Base-by-base conservation (phyloP, 2,888 invertebrate genomes). In the Eupithecia subumbrata region DNA sequence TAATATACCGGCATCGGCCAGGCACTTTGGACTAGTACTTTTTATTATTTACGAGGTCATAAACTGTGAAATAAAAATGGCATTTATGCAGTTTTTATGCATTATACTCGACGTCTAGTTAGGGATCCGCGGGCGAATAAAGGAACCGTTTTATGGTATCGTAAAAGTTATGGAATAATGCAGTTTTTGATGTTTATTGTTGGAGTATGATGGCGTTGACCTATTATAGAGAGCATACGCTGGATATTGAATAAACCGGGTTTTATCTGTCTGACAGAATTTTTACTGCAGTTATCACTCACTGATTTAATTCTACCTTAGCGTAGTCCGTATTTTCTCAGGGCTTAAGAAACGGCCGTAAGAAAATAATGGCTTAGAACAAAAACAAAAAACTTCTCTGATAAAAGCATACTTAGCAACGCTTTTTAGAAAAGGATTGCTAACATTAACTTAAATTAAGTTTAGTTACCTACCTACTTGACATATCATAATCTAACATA, bases 1-100 rank as follows among this genome's bases (percentile, higher is more conserved):
- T 69, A 70, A 72, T 45, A 72, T 45, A 74, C 69, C 76, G 43
- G 71, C 64, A 76, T 76, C 30, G 16, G 22, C 64, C 67, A 40
- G 67, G 30, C 43, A 43, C 68, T 72, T 73, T 71, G 77, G 74
- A 77, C 69, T 74, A 77, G 80, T 81, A 79, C 83, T 83, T 80
- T 75, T 76, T 79, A 80, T 80, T 85, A 87, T 88, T 88, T 88
- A 87, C 83, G 82, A 80, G 76, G 79, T 83, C 83, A 83, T 88
- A 87, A 87, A 87, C 79, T 76, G 74, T 73, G 83, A 79, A 83
- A 84, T 86, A 86, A 87, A 88, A 86, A 80, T 75, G 81, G 81
- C 79, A 81, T 83, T 86, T 83, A 83, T 87, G 85, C 87, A 86
- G 83, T 88, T 88, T 87, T 88, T 87, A 84, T 84, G 83, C 85